Conservation (phyloP, 2,113 vertebrate genomes). For the Centropus bengalensis region DNA sequence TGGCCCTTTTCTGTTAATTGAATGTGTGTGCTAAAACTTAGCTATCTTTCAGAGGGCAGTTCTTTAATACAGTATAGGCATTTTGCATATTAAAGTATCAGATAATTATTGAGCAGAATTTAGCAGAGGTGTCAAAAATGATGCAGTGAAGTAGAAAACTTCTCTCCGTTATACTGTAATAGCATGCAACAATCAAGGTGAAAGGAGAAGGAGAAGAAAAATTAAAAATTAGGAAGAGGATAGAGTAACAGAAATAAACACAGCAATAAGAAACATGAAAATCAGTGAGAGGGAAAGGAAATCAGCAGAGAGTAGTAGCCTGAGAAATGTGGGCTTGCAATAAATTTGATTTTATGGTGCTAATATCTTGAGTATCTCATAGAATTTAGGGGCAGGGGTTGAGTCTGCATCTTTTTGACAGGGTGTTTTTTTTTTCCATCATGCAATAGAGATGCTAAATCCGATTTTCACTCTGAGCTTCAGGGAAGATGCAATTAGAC, state of each 20-base stretch:
- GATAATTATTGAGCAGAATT: not conserved
- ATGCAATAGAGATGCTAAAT: constrained; percentile 50
- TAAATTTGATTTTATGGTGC: constrained; percentile 50
- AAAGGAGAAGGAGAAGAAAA: not conserved
- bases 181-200: not conserved
- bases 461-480: constrained; percentile 48
- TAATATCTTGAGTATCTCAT: constrained; percentile 20
- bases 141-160: not conserved
- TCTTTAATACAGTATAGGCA: not conserved
- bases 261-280: not conserved
- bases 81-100: not conserved
- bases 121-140: not conserved
- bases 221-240: not conserved
- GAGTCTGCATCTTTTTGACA: constrained; percentile 43
- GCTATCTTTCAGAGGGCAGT: constrained; percentile 2
- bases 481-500: constrained; percentile 50
- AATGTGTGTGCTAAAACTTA: constrained; percentile 20
- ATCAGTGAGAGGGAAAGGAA: not conserved
- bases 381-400: constrained; percentile 19
- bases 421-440: not conserved
- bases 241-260: constrained; percentile 4
- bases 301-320: not conserved
- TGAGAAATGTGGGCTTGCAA: constrained; percentile 5
- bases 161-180: not conserved
- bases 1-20: constrained; percentile 23